These are phyloP conservation scores for Imbricaverruca yamaguchii DNA, from an alignment of 2,888 invertebrate species.

Conservation along the genomic window DNA sequence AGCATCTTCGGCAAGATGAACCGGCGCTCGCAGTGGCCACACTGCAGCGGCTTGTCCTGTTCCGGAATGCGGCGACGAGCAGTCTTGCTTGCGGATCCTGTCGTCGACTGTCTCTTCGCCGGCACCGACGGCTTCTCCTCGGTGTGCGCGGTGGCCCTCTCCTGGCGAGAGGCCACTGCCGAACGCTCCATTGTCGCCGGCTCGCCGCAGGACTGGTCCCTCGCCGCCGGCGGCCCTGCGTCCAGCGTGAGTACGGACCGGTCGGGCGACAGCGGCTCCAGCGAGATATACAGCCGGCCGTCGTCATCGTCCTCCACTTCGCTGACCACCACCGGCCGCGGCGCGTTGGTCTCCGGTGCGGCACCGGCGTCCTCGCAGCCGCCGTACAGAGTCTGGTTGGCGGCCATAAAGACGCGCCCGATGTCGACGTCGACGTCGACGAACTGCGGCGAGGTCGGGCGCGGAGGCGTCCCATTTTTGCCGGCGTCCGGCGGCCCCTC, in stretches of 20 bases:
- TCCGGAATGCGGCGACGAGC: background rate
- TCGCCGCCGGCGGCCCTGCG: background rate
- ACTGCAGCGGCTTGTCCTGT: conserved; percentile 6
- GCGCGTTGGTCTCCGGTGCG: background rate
- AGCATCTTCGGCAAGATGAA: background rate
- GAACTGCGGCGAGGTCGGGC: background rate
- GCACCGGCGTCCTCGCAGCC: background rate
- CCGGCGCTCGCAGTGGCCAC: background rate
- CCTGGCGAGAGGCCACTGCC: too few relatives aligned
- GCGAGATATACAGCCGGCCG: background rate
- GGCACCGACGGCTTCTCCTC: background rate
- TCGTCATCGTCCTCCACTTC: background rate
- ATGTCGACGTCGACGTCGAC: conserved; percentile 1
- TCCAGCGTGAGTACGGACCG: background rate
- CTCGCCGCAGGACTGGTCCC: too few relatives aligned
- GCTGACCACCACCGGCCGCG: background rate
- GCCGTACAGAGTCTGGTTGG: background rate
- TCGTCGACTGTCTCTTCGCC: too few relatives aligned
- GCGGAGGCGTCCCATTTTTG: background rate
- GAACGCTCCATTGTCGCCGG: too few relatives aligned
- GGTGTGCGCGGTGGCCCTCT: too few relatives aligned
- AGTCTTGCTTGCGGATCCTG: background rate
- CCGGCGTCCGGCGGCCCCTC: background rate
- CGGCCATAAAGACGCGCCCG: background rate
- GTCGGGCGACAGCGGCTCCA: background rate